Evolutionary conservation across 2,888 invertebrate species (phyloP), one percentile per base, ranked within the genome.

Genomic region (Taenaris catops): DNA sequence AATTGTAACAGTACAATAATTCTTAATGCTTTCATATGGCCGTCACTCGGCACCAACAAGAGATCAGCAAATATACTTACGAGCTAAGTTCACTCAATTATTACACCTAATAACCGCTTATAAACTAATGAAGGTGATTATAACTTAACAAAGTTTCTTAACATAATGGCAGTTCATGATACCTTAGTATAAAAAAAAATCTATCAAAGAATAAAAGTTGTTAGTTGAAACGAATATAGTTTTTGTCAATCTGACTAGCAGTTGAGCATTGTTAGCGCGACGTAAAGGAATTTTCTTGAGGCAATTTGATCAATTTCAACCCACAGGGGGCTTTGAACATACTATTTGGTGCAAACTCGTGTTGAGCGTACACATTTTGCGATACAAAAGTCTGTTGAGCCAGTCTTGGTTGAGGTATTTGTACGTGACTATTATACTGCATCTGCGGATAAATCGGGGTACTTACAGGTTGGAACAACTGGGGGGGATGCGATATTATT

Each of bases 11-110:
- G 70, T 79, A 75, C 53, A 79, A 83, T 80, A 76, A 84, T 84
- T 86, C 86, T 86, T 84, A 71, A 86, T 86, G 86, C 75, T 84
- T 83, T 78, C 80, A 83, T 71, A 72, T 60, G 64, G 74, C 80
- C 80, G 65, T 51, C 61, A 61, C 63, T 69, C 69, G 79, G 76
- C 78, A 72, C 67, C 66, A 65, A 72, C 74, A 68, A 76, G 86
- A 86, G 86, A 86, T 86, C 86, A 83, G 74, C 78, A 72, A 66
- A 70, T 71, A 68, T 51, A 60, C 78, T 76, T 80, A 79, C 51
- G 44, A 46, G n/a, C 73, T 80, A 79, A 52, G 52, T 69, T 73
- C 72, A 79, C 69, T 75, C 70, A 71, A n/a, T n/a, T n/a, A n/a
- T 72, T 72, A 73, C 51, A 63, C 62, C 70, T 78, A 73, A 63